Conservation (phyloP, 2,888 invertebrate genomes). For the Sminthurides aquaticus region DNA sequence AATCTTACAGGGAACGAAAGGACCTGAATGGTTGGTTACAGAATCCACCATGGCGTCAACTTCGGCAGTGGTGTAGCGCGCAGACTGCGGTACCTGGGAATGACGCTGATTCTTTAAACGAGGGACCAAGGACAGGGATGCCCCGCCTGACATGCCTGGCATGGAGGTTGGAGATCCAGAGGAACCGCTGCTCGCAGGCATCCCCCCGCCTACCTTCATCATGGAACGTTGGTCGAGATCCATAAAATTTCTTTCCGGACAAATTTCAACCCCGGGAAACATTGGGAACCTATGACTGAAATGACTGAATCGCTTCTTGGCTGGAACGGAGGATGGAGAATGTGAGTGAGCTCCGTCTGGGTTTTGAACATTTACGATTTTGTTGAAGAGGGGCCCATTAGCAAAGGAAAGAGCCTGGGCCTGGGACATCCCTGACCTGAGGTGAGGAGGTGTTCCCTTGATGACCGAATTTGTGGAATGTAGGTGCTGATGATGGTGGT, state of each 20-base stretch:
- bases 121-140: neutral
- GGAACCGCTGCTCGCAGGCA: neutral
- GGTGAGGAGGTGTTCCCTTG: conserved; percentile 3
- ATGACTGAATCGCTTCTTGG: conserved; percentile 22
- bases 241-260: neutral
- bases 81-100: conserved; percentile 39
- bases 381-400: conserved; percentile 9
- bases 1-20: conserved; percentile 40
- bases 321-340: conserved; percentile 6
- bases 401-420: conserved; percentile 12
- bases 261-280: conserved; percentile 1
- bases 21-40: conserved; percentile 38
- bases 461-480: neutral
- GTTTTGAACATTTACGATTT: conserved; percentile 11
- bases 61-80: conserved; percentile 39
- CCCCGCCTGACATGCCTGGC: neutral
- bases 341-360: neutral
- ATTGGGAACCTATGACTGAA: conserved; percentile 6
- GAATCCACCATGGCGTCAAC: conserved; percentile 41
- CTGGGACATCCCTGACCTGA: conserved; percentile 11
- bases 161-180: neutral
- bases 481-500: neutral
- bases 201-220: neutral
- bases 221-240: conserved; percentile 3
- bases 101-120: conserved; percentile 37